Base-by-base conservation (phyloP, 35 echinoderm and acorn worm genomes). In the Lytechinus pictus region DNA sequence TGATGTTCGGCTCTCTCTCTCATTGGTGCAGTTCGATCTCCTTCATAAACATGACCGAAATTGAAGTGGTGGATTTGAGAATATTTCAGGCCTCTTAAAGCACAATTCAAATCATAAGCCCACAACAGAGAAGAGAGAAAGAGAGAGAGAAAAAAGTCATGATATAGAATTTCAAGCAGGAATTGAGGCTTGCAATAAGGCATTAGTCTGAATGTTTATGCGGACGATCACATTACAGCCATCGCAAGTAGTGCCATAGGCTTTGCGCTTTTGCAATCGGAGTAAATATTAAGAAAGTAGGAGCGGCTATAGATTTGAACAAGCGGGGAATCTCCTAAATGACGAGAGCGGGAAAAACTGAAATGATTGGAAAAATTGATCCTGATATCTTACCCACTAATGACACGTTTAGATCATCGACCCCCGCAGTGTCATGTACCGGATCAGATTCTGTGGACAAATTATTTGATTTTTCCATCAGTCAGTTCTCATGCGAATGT, bases 241-340 rank as follows among this genome's bases (percentile, higher is more conserved):
- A 79, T 79, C 66, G 66, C 66, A 6, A 24, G 21, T 14, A 79
- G 66, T 24, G 66, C 66, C 66, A 79, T 79, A 14, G 66, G 66
- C 66, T 79, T 79, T 79, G 66, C 66, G 66, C 66, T 79, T 79
- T 79, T 79, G 66, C 66, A 79, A 79, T 79, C 66, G 66, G 66
- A 79, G 66, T 24, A 79, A 58, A 79, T 24, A 79, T 24, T 3
- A 79, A 79, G 66, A 79, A 7, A 14, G 61, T 6, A n/a, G 21
- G 14, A 79, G 66, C 66, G 21, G 66, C 66, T 6, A 2, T 44
- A 79, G 66, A 79, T 79, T 79, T 16, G 19, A 79, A 79, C n/a
- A 24, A 24, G 66, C 66, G n/a, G 19, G 66, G 21, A 24, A 7
- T 79, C n/a, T 79, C 66, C n/a, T 3, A 79, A 79, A 79, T 16